Conservation (phyloP, 2,888 invertebrate genomes). For the Elgonia sp. region DNA sequence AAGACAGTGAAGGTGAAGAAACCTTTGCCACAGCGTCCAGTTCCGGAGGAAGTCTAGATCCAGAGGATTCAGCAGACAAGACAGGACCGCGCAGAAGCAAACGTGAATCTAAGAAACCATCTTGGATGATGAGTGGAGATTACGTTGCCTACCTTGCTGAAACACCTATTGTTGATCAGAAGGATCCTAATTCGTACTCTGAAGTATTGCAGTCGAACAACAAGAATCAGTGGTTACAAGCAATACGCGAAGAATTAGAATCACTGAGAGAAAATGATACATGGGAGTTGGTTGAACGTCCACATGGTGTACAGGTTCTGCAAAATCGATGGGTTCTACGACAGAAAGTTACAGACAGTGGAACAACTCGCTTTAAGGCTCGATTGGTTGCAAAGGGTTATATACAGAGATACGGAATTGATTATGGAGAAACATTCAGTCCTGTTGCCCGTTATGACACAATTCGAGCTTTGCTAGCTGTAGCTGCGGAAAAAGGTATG, state of each 20-base stretch:
- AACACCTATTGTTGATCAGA: neutral
- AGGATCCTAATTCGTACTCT: conserved; percentile 8
- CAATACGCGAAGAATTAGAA: conserved; percentile 73
- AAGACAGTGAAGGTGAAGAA: conserved; percentile 5
- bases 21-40: conserved; percentile 1
- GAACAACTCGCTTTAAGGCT: conserved; percentile 30
- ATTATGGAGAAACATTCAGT: conserved; percentile 80
- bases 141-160: conserved; percentile 38
- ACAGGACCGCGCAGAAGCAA: neutral
- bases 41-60: conserved; percentile 34
- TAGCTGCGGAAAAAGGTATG: conserved; percentile 79
- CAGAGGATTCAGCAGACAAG: conserved; percentile 34
- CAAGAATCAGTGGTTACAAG: conserved; percentile 67
- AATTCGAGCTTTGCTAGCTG: conserved; percentile 77
- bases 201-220: conserved; percentile 45
- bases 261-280: conserved; percentile 54
- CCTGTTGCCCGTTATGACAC: conserved; percentile 79
- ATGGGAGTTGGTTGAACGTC: conserved; percentile 49
- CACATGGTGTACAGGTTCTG: conserved; percentile 40
- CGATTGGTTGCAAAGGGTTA: conserved; percentile 81
- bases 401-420: conserved; percentile 76
- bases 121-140: conserved; percentile 29
- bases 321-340: conserved; percentile 55
- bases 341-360: conserved; percentile 9
- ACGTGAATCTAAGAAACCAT: conserved; percentile 39